These are phyloP conservation scores for Drosophila mulleri DNA, from an alignment of 2,888 invertebrate species.

Conservation along the genomic window DNA sequence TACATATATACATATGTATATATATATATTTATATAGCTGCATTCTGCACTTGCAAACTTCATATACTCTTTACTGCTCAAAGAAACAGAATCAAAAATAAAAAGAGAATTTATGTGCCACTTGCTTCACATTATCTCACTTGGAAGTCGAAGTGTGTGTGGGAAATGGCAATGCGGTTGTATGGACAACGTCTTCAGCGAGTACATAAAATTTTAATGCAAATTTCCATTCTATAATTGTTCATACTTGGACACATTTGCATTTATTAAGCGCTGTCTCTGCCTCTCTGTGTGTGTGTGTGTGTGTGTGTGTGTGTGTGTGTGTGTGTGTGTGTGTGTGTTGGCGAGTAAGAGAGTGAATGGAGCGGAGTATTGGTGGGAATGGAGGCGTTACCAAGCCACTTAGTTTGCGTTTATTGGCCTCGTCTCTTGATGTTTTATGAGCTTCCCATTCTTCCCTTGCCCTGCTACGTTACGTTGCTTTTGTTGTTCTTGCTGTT, in stretches of 20 bases:
- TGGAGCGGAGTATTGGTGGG: neutral
- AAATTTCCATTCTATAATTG: slow-evolving; percentile 81
- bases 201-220: slow-evolving; percentile 78
- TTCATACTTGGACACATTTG: slow-evolving; percentile 78
- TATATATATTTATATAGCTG: neutral
- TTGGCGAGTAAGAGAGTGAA: neutral
- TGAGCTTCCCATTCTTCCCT: slow-evolving; percentile 10
- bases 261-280: slow-evolving; percentile 66
- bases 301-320: neutral
- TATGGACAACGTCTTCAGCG: slow-evolving; percentile 28
- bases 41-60: neutral
- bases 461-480: neutral
- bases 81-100: slow-evolving; percentile 14
- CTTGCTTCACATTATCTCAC: slow-evolving; percentile 52
- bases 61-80: neutral
- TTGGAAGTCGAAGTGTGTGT: neutral
- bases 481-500: slow-evolving; percentile 36
- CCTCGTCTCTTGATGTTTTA: slow-evolving; percentile 53
- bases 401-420: slow-evolving; percentile 77
- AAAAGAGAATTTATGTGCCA: slow-evolving; percentile 63
- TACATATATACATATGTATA: too few relatives aligned
- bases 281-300: slow-evolving; percentile 7
- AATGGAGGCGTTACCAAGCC: slow-evolving; percentile 35
- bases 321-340: neutral
- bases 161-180: neutral